Conservation (phyloP, 2,888 invertebrate genomes). For the Drosophila anomalata region DNA sequence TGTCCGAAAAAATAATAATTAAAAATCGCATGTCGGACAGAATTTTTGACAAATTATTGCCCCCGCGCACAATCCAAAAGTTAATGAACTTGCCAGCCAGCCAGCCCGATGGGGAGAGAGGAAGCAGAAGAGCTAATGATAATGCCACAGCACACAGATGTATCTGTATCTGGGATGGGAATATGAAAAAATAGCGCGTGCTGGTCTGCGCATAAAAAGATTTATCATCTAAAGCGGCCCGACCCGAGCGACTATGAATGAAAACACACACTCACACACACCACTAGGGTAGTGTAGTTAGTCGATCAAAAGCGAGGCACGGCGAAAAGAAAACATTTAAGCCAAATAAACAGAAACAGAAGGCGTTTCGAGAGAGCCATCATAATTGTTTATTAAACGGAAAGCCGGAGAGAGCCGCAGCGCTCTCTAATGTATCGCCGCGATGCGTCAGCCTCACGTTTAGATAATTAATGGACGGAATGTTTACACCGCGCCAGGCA, state of each 20-base stretch:
- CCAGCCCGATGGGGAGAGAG: slow-evolving; percentile 26
- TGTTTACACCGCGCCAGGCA: slow-evolving; percentile 36
- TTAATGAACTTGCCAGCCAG: slow-evolving; percentile 70
- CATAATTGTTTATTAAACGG: slow-evolving; percentile 52
- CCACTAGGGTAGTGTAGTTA: slow-evolving; percentile 6
- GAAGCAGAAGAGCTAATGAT: slow-evolving; percentile 61
- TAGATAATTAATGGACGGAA: slow-evolving; percentile 61
- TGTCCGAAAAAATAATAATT: slow-evolving; percentile 59
- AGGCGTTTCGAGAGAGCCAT: slow-evolving; percentile 40
- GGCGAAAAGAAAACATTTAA: slow-evolving; percentile 42
- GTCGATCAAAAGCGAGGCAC: slow-evolving; percentile 46
- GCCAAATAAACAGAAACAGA: slow-evolving; percentile 63
- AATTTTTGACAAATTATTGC: slow-evolving; percentile 72
- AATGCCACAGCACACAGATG: slow-evolving; percentile 49
- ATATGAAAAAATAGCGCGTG: slow-evolving; percentile 47
- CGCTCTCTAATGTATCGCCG: slow-evolving; percentile 8
- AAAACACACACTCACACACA: slow-evolving; percentile 57
- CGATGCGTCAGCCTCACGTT: slow-evolving; percentile 59
- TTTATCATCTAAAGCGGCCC: slow-evolving; percentile 48
- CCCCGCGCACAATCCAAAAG: slow-evolving; percentile 63
- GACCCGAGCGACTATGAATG: slow-evolving; percentile 62
- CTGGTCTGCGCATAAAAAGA: slow-evolving; percentile 50
- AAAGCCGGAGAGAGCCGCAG: slow-evolving; percentile 28
- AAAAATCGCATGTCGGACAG: slow-evolving; percentile 71
- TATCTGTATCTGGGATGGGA: slow-evolving; percentile 3